These are phyloP conservation scores for Dicranocentrus wangi DNA, from an alignment of 2,888 invertebrate species.

Conservation along the genomic window DNA sequence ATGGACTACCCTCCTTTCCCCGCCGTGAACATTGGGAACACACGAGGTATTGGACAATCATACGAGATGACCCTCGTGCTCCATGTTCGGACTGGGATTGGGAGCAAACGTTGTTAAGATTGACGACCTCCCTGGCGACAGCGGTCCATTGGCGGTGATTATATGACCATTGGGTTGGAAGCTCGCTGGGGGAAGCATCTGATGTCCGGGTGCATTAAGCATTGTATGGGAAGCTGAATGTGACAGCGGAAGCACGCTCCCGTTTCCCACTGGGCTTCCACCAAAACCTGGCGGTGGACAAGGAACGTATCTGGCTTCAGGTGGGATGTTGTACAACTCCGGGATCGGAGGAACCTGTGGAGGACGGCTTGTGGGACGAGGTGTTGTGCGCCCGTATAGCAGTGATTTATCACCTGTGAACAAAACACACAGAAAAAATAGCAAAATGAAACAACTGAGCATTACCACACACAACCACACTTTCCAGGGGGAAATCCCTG, in stretches of 20 bases:
- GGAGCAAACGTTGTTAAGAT: slow-evolving; percentile 74
- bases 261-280: slow-evolving; percentile 77
- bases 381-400: slow-evolving; percentile 74
- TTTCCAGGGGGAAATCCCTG: not conserved
- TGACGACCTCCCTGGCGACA: slow-evolving; percentile 72
- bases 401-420: slow-evolving; percentile 74
- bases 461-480: slow-evolving; percentile 19
- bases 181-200: slow-evolving; percentile 73
- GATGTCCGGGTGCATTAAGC: slow-evolving; percentile 64
- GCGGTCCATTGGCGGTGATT: slow-evolving; percentile 69
- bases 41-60: slow-evolving; percentile 66
- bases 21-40: slow-evolving; percentile 21
- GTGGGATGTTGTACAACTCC: slow-evolving; percentile 86
- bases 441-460: slow-evolving; percentile 16
- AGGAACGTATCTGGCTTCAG: slow-evolving; percentile 83
- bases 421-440: slow-evolving; percentile 18
- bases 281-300: slow-evolving; percentile 86
- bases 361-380: slow-evolving; percentile 79
- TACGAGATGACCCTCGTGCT: slow-evolving; percentile 74
- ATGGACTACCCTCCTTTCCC: slow-evolving; percentile 1
- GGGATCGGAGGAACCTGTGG: slow-evolving; percentile 85
- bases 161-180: slow-evolving; percentile 74
- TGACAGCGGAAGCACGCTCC: slow-evolving; percentile 78
- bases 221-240: slow-evolving; percentile 72
- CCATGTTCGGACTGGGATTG: slow-evolving; percentile 73